These are phyloP conservation scores for Enteromius anoplus DNA, from an alignment of 2,797 vertebrate species.

Conservation along the genomic window DNA sequence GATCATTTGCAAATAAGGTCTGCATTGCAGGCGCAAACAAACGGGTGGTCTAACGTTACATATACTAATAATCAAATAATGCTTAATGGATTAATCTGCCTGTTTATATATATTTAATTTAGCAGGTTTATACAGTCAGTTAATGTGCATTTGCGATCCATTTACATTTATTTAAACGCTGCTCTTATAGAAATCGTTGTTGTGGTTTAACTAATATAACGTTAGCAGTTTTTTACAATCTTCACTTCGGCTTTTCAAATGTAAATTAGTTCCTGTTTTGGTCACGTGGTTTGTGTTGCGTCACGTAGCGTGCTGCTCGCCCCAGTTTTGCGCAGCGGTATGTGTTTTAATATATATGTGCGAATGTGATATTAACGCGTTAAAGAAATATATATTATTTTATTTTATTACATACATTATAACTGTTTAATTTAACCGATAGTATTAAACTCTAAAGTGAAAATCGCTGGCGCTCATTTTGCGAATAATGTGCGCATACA, in stretches of 20 bases:
- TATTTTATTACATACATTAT: not conserved
- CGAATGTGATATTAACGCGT: not conserved
- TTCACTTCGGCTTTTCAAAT: conserved; percentile 28
- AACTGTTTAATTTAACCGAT: not conserved
- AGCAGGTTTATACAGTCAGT: not conserved
- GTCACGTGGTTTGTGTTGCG: conserved; percentile 32
- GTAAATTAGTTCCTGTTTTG: conserved; percentile 58
- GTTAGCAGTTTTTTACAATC: not conserved
- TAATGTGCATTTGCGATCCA: too few relatives aligned
- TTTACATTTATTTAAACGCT: not conserved
- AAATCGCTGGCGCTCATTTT: not conserved
- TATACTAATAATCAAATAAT: not conserved
- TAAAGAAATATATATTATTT: not conserved
- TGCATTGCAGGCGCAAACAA: conserved; percentile 10
- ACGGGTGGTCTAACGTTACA: not conserved
- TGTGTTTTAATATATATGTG: not conserved
- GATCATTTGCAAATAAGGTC: conserved; percentile 1
- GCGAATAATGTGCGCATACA: conserved; percentile 14
- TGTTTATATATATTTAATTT: not conserved
- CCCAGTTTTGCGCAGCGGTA: not conserved
- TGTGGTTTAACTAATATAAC: not conserved
- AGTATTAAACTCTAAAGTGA: not conserved
- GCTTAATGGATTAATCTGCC: not conserved
- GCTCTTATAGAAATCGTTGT: not conserved
- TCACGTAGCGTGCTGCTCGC: conserved; percentile 32